Evolutionary conservation across 2,888 invertebrate species (phyloP).

Genomic region (Bombylius major): DNA sequence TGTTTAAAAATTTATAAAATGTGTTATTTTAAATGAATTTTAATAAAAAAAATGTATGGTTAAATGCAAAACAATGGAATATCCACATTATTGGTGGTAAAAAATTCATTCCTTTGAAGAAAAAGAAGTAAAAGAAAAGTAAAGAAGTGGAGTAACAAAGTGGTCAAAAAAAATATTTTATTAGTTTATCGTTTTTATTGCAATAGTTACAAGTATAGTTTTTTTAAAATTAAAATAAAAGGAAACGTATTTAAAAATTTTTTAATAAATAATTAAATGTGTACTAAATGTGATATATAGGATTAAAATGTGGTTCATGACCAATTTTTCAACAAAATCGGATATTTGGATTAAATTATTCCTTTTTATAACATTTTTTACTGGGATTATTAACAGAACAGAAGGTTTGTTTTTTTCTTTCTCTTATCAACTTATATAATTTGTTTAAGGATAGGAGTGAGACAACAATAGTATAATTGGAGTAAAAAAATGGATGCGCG

Average conservation of each 20-base stretch:
- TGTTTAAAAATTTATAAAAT: constrained; percentile 1
- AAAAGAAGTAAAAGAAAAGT: not conserved
- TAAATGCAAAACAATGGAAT: constrained; percentile 9
- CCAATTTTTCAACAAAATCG: constrained; percentile 27
- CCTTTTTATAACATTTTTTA: constrained; percentile 13
- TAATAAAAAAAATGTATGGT: constrained; percentile 3
- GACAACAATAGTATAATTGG: not conserved
- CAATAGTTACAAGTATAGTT: no score
- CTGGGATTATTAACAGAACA: constrained; percentile 14
- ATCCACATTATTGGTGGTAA: not conserved
- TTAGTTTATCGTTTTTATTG: no score
- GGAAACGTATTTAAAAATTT: no score
- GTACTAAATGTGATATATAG: constrained; percentile 19
- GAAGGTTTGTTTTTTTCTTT: constrained; percentile 12
- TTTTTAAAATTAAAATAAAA: no score
- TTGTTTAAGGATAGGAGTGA: not conserved
- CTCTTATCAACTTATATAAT: not conserved
- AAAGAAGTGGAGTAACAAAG: constrained; percentile 1
- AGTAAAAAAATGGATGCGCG: not conserved
- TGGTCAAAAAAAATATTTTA: not conserved
- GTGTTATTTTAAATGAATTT: constrained; percentile 1
- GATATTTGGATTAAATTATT: constrained; percentile 29
- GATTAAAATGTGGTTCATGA: constrained; percentile 28
- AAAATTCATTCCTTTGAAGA: not conserved
- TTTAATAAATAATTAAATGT: not conserved